phyloP scores from a whole-genome alignment of 2,797 vertebrate species.

The Carapus acus region DNA sequence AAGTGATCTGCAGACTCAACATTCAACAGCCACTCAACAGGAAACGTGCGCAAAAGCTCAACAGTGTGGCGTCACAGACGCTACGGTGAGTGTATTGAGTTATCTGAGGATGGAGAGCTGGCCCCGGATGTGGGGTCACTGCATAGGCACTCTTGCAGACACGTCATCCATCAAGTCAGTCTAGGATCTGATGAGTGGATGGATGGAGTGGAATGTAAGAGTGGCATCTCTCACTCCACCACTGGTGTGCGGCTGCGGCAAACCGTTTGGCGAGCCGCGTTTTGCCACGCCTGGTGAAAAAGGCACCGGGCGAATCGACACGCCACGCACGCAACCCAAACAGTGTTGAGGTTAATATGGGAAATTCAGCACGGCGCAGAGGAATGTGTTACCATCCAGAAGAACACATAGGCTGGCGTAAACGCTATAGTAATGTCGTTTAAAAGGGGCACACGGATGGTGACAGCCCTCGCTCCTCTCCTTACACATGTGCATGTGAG shows the following conservation, averaged over 20 bases:
- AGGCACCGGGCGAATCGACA: conserved; percentile 49
- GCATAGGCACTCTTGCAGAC: conserved; percentile 40
- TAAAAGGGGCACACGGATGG: conserved; percentile 61
- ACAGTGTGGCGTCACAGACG: conserved; percentile 29
- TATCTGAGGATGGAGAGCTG: conserved; percentile 45
- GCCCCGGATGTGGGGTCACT: conserved; percentile 54
- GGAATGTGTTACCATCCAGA: conserved; percentile 46
- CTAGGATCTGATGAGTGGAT: conserved; percentile 57
- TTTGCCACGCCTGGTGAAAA: conserved; percentile 39
- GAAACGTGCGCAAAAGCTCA: conserved; percentile 18
- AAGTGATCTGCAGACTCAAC: conserved; percentile 1
- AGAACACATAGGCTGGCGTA: conserved; percentile 47
- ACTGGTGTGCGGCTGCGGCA: conserved; percentile 46
- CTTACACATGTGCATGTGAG: conserved; percentile 57
- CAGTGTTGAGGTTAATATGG: conserved; percentile 54
- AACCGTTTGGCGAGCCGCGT: too few species aligned
- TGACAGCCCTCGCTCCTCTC: conserved; percentile 62
- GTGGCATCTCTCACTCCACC: conserved; percentile 49
- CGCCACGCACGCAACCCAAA: conserved; percentile 56
- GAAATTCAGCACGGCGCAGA: conserved; percentile 52
- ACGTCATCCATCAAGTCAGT: conserved; percentile 62
- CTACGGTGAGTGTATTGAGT: conserved; percentile 46
- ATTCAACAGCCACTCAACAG: conserved; percentile 17
- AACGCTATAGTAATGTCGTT: conserved; percentile 53
- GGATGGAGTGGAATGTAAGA: conserved; percentile 52